Percentiles rank a stretch among this genome's conserved stretches.
Conservation (phyloP, 2,888 invertebrate species). For the Drosophila neutralis region DNA sequence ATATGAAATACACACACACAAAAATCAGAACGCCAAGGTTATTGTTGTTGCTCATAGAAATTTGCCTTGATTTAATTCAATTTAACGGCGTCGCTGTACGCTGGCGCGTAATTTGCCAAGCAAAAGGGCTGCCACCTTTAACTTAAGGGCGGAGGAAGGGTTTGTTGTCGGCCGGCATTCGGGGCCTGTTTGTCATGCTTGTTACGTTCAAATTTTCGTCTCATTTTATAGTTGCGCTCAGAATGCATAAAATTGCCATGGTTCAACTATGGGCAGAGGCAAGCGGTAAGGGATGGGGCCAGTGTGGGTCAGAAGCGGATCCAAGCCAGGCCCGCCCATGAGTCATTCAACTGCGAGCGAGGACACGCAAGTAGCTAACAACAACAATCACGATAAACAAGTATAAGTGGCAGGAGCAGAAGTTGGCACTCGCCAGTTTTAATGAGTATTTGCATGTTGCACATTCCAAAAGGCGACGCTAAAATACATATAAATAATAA, state of each 20-base stretch:
- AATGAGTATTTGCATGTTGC: slow-evolving; percentile 79
- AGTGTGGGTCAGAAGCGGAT: slow-evolving; percentile 1
- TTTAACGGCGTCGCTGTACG: slow-evolving; percentile 58
- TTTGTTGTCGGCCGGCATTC: slow-evolving; percentile 8
- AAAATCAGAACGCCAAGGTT: slow-evolving; percentile 47
- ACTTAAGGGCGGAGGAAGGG: slow-evolving; percentile 10
- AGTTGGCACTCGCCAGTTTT: slow-evolving; percentile 59
- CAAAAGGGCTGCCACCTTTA: slow-evolving; percentile 30
- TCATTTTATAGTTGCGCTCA: slow-evolving; percentile 40
- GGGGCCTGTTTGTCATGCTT: slow-evolving; percentile 24
- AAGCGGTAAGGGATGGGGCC: background rate
- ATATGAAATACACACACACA: slow-evolving; percentile 2
- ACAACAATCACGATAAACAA: slow-evolving; percentile 29
- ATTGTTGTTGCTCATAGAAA: slow-evolving; percentile 57
- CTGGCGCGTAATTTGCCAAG: slow-evolving; percentile 48
- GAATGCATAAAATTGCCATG: slow-evolving; percentile 17
- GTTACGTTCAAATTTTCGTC: slow-evolving; percentile 40
- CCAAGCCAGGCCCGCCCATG: slow-evolving; percentile 40
- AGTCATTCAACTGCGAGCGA: slow-evolving; percentile 77
- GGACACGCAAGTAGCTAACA: slow-evolving; percentile 56
- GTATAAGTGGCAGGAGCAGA: slow-evolving; percentile 16
- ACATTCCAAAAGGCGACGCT: slow-evolving; percentile 47
- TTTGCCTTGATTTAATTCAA: slow-evolving; percentile 80
- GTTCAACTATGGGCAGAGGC: background rate
- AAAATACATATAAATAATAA: slow-evolving; percentile 72